Conservation (phyloP, 53 echinoderm and acorn worm species). For the Luidia sarsii region DNA sequence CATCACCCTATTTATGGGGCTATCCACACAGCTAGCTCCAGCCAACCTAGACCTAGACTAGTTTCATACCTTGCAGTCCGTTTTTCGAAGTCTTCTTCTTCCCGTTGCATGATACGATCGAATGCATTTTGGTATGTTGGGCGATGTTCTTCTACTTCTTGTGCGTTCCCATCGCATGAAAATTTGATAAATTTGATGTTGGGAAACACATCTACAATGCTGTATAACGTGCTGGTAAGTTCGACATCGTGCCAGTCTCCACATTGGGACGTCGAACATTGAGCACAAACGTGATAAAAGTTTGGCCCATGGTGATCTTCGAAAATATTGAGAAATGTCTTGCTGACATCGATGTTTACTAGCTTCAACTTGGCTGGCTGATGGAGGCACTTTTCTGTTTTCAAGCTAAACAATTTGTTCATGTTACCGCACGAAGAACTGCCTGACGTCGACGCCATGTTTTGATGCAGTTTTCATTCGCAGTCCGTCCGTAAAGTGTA, state of each 20-base stretch:
- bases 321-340: neutral
- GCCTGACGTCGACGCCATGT: no score
- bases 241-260: neutral
- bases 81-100: neutral
- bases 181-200: neutral
- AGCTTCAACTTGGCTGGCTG: neutral
- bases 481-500: no score
- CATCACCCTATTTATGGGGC: no score
- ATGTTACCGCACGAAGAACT: no score
- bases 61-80: slow-evolving; percentile 4
- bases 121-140: neutral
- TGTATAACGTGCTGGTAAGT: neutral
- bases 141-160: neutral
- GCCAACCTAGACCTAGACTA: no score
- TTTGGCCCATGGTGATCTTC: neutral
- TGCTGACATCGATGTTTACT: neutral
- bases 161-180: neutral
- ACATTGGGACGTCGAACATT: neutral
- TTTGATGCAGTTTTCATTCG: no score
- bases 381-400: neutral
- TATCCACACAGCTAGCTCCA: no score
- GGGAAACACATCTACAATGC: neutral
- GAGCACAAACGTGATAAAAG: neutral
- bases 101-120: neutral
- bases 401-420: neutral